These are phyloP conservation scores for Agonopterix subpropinquella DNA, from an alignment of 2,888 invertebrate species.

Conservation along the genomic window DNA sequence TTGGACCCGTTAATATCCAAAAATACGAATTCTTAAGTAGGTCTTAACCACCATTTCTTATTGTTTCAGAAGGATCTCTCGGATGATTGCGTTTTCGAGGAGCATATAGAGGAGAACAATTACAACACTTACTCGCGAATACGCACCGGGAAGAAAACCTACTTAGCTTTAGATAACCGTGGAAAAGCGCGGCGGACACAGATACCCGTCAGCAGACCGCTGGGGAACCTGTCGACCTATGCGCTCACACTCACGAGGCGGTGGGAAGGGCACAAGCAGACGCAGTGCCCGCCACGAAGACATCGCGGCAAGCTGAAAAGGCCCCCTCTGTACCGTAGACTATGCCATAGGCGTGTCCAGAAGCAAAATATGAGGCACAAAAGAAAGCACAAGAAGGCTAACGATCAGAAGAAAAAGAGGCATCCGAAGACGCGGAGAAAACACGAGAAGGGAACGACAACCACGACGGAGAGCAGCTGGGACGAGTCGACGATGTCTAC, in stretches of 20 bases:
- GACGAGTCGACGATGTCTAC: slow-evolving; percentile 71
- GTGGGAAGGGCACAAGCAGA: slow-evolving; percentile 50
- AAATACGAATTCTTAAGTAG: no score
- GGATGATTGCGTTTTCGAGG: slow-evolving; percentile 91
- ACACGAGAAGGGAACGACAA: slow-evolving; percentile 64
- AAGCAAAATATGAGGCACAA: slow-evolving; percentile 58
- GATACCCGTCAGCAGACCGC: slow-evolving; percentile 78
- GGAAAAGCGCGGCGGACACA: slow-evolving; percentile 84
- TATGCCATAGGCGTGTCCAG: slow-evolving; percentile 67
- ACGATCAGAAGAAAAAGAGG: slow-evolving; percentile 67
- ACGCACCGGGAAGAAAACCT: slow-evolving; percentile 79
- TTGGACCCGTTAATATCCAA: no score
- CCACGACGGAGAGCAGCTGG: slow-evolving; percentile 64
- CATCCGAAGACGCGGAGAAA: slow-evolving; percentile 74
- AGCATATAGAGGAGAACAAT: slow-evolving; percentile 88
- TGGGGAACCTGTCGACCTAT: slow-evolving; percentile 85
- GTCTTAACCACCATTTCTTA: slow-evolving; percentile 29
- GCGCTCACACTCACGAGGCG: slow-evolving; percentile 77
- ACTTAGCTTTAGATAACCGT: slow-evolving; percentile 84
- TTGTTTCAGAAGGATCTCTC: slow-evolving; percentile 90
- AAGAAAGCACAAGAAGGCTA: slow-evolving; percentile 70
- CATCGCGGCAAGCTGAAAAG: slow-evolving; percentile 64
- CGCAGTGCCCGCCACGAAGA: slow-evolving; percentile 54
- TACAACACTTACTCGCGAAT: slow-evolving; percentile 91
- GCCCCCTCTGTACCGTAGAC: slow-evolving; percentile 57